Base-by-base conservation (phyloP, 2,797 vertebrate species). In the Sebastes trivittatus region DNA sequence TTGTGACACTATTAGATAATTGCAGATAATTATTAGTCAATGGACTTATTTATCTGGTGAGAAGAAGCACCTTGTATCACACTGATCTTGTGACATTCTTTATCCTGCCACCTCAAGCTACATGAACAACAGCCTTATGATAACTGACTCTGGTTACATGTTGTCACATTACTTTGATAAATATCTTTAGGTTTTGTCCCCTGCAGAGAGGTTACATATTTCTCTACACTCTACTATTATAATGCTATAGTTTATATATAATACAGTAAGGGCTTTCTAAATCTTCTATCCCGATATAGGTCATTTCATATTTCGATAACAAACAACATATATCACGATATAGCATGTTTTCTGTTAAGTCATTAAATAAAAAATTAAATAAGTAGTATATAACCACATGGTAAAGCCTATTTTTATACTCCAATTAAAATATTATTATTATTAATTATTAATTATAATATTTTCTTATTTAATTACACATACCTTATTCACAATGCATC, bases 71-170 rank as follows among this genome's bases (percentile, higher is more conserved):
- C 84, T 88, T 91, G 71, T 90, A 75, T 87, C 73, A 78, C 65
- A 42, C 23, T 56, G 85, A 86, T 88, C 94, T 92, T 94, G 88
- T 95, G 94, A 95, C 58, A 23, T 23, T 66, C 77, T 91, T 88
- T 80, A 91, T 90, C 89, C 72, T 49, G 29, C 84, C 73, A 88
- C 93, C 91, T 88, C 86, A 70, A 92, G 94, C 93, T 73, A 87
- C 84, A 88, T 83, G 58, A 84, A 78, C 55, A 68, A 59, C n/a
- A 5, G 71, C 72, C 64, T 54, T 80, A 42, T 36, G 54, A 75
- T 87, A 89, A 81, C 89, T 91, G 90, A 90, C 87, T 86, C 46
- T 32, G 25, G 78, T 84, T 81, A 34, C 75, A 66, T 75, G 60
- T 87, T 91, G 85, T 69, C 46, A 49, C 46, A 49, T 49, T 49